Conservation (phyloP, 2,113 vertebrate species). For the Serilophus lunatus region DNA sequence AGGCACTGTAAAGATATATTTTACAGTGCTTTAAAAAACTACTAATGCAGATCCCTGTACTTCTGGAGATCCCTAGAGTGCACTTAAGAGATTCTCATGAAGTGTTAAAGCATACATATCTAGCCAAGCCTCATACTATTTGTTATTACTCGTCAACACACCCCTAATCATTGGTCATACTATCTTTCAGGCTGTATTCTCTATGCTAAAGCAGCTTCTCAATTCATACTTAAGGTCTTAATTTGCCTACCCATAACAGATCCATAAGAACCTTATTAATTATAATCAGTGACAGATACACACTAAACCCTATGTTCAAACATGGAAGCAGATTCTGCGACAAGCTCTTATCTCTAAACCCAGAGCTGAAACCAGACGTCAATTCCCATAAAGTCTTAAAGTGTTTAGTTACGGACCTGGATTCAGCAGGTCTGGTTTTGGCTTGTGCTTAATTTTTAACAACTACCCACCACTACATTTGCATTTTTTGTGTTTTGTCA, state of each 20-base stretch:
- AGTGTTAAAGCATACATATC: neutral
- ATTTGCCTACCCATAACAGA: neutral
- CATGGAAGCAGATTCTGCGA: neutral
- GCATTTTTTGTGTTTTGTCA: neutral
- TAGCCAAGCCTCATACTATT: neutral
- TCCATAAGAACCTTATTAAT: neutral
- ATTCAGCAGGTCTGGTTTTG: neutral
- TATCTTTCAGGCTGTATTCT: neutral
- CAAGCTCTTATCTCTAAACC: neutral
- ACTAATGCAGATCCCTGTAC: neutral
- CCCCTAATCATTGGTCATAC: neutral
- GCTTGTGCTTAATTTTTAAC: neutral
- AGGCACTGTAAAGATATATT: neutral
- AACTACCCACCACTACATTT: neutral
- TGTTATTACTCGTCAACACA: neutral
- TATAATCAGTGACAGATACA: neutral
- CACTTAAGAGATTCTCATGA: neutral
- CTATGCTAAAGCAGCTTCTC: neutral
- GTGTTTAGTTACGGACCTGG: neutral
- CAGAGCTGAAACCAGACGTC: neutral
- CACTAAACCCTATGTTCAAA: neutral
- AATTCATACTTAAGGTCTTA: neutral
- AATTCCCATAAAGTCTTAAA: neutral
- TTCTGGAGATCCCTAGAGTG: neutral
- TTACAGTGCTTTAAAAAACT: constrained; percentile 13